Base-by-base conservation (phyloP, 2,113 vertebrate genomes). In the Hypocryptadius cinnamomeus region DNA sequence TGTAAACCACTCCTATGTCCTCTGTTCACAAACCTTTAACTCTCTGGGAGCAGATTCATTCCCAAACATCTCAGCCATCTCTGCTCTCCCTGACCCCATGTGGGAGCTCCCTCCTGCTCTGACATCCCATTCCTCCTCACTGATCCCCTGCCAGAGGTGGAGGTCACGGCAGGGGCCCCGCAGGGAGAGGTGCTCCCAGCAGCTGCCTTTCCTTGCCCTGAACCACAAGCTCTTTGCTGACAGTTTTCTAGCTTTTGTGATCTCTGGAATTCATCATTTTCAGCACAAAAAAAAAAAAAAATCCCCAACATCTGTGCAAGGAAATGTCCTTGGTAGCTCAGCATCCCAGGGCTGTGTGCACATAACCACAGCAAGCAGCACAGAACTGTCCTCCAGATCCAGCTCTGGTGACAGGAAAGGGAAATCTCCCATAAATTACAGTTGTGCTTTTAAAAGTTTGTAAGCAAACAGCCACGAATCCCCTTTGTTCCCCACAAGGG, bases 261-360 rank as follows among this genome's bases (percentile, higher is more conserved):
- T 71, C 54, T 82, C 86, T 93, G 79, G 74, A 85, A 93, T 72
- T 74, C 85, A 48, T 92, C 82, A 39, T 68, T 92, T 95, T 39
- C 28, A 61, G 42, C 4, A 45, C 31, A 50, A 42, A 28, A 45
- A 44, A 28, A 23, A 24, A 40, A 23, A 24, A 10, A 50, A 13
- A 10, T 3, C 31, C 31, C 33, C 39, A 73, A 11, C 50, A 70
- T 84, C 51, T 68, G 20, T n/a, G 35, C 50, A 71, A 48, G 82
- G 84, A 70, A 42, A 3, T 8, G 23, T 83, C 81, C 61, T 78
- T 69, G 64, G 71, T 87, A 77, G 42, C 51, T 84, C n/a, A 60
- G 57, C 61, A 12, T 31, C 2, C 4, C 37, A 56, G 57, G 56
- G 21, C n/a, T 66, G 45, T 5, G 1, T 40, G 37, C 57, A 39